Evolutionary conservation across 2,797 vertebrate genomes (phyloP).

Genomic region (Xiphophorus birchmanni): DNA sequence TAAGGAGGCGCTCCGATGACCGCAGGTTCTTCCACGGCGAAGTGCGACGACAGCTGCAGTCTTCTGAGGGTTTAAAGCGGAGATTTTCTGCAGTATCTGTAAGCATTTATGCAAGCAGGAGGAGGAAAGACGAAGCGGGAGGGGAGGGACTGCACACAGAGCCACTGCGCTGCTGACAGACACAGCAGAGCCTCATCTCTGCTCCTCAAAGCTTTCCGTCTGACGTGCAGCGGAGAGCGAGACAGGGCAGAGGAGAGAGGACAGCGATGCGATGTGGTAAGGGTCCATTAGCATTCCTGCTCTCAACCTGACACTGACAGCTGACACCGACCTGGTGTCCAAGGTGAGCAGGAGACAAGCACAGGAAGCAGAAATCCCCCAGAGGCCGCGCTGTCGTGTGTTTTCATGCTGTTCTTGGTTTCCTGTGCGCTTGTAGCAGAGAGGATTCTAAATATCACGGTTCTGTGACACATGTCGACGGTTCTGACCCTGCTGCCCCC

Average conservation of each 20-base stretch:
- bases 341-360: slow-evolving; percentile 73
- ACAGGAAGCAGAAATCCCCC: slow-evolving; percentile 71
- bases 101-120: slow-evolving; percentile 43
- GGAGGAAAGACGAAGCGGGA: slow-evolving; percentile 37
- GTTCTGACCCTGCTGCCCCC: slow-evolving; percentile 65
- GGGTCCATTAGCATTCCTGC: slow-evolving; percentile 73
- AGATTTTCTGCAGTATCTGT: slow-evolving; percentile 47
- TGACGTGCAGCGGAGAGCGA: slow-evolving; percentile 33
- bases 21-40: slow-evolving; percentile 36
- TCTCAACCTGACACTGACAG: slow-evolving; percentile 73
- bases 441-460: slow-evolving; percentile 71
- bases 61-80: slow-evolving; percentile 54
- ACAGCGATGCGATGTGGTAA: slow-evolving; percentile 45
- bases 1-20: slow-evolving; percentile 27
- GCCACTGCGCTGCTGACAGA: slow-evolving; percentile 50
- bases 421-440: slow-evolving; percentile 70
- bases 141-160: slow-evolving; percentile 51
- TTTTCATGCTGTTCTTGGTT: slow-evolving; percentile 66
- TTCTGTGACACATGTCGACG: slow-evolving; percentile 74
- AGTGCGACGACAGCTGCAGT: slow-evolving; percentile 40
- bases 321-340: slow-evolving; percentile 75
- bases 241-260: slow-evolving; percentile 12
- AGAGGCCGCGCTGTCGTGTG: slow-evolving; percentile 48
- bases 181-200: slow-evolving; percentile 41
- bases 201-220: slow-evolving; percentile 59